A percentile compares a stretch with the other conserved stretches of the same genome.
These are phyloP conservation scores for Meriones unguiculatus DNA, from an alignment of 2,113 vertebrate species.

Conservation along the genomic window DNA sequence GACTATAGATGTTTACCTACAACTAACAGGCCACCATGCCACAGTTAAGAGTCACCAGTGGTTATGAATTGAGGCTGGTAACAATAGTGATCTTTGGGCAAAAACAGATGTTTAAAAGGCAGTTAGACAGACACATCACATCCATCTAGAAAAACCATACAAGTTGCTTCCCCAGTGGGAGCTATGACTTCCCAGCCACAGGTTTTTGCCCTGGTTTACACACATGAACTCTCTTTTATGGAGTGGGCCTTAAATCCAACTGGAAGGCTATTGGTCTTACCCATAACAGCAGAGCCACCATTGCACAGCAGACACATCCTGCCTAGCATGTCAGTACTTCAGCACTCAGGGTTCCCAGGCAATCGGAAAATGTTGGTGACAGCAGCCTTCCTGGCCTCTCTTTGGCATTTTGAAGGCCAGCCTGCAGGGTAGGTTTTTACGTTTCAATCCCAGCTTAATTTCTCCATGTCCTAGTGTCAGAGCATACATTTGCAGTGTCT, in stretches of 20 bases:
- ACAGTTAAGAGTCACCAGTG: not conserved
- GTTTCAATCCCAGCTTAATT: not conserved
- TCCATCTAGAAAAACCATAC: not conserved
- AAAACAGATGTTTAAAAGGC: not conserved
- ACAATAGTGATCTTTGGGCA: not conserved
- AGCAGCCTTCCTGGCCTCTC: not conserved
- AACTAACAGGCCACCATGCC: not conserved
- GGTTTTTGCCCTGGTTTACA: not conserved
- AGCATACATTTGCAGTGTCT: not conserved
- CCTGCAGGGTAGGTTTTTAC: not conserved
- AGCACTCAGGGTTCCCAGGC: not conserved
- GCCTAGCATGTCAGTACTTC: not conserved
- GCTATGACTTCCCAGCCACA: not conserved
- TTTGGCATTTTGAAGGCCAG: not conserved
- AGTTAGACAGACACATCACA: not conserved
- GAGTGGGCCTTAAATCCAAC: not conserved
- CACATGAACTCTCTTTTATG: not conserved
- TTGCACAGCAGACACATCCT: not conserved
- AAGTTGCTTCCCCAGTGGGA: not conserved
- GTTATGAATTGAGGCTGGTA: not conserved
- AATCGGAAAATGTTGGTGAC: not conserved
- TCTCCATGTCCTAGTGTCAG: not conserved
- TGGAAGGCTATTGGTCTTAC: not conserved
- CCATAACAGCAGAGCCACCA: not conserved
- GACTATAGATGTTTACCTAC: not conserved